Evolutionary conservation across 2,113 vertebrate genomes (phyloP).

Genomic region (Gambusia affinis): DNA sequence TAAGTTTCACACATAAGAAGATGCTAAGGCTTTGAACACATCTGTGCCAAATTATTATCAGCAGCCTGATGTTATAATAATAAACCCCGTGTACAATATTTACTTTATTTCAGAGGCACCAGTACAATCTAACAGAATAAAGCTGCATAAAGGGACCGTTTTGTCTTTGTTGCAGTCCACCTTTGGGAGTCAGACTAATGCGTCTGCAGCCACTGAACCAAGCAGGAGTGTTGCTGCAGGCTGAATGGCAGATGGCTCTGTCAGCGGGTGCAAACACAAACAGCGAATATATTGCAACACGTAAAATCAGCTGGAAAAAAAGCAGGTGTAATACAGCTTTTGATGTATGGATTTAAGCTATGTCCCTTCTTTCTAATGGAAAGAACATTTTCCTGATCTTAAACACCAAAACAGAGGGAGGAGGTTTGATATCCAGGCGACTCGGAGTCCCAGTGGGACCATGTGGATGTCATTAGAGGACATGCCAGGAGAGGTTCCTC

Average conservation of each 20-base stretch:
- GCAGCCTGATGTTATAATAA: not conserved
- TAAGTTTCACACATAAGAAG: too few species aligned
- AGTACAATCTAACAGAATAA: not conserved
- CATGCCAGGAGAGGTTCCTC: constrained; percentile 25
- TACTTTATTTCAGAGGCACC: not conserved
- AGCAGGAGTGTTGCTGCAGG: constrained; percentile 34
- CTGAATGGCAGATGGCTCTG: not conserved
- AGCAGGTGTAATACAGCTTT: not conserved
- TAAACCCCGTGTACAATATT: not conserved
- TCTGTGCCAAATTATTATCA: too few species aligned
- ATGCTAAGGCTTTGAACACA: too few species aligned
- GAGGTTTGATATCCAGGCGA: constrained; percentile 22
- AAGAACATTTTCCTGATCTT: not conserved
- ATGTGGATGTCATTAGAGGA: constrained; percentile 56
- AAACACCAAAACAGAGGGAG: constrained; percentile 1
- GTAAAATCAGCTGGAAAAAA: constrained; percentile 17
- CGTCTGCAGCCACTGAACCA: constrained; percentile 22
- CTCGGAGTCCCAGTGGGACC: constrained; percentile 38
- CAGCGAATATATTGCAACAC: not conserved
- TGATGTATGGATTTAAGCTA: constrained; percentile 6
- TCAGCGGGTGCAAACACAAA: constrained; percentile 19
- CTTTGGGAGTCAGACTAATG: constrained; percentile 26
- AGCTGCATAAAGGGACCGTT: constrained; percentile 5
- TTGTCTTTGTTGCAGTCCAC: constrained; percentile 10
- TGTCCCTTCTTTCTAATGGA: constrained; percentile 20